Conservation (phyloP, 2,888 invertebrate genomes). For the Megastigmus dorsalis region DNA sequence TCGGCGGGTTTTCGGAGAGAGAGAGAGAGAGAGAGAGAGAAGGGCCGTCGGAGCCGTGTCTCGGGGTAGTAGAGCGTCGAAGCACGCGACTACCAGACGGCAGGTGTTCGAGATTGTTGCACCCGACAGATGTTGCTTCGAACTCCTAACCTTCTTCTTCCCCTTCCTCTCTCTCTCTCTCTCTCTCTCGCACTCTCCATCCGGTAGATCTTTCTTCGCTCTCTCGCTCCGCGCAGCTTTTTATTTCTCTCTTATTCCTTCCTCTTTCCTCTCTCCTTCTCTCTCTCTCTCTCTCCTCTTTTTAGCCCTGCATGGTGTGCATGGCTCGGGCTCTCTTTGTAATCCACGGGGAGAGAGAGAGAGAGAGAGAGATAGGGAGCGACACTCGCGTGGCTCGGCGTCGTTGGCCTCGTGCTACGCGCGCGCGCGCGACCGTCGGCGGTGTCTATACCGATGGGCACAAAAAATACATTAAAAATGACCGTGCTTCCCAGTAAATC, state of each 20-base stretch:
- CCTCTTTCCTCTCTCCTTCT: constrained; percentile 34
- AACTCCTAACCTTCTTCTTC: constrained; percentile 59
- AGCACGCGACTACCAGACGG: constrained; percentile 73
- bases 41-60: background rate
- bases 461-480: too few species aligned
- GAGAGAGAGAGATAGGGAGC: too few species aligned
- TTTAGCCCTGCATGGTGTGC: too few species aligned
- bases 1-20: too few species aligned
- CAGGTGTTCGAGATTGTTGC: constrained; percentile 73
- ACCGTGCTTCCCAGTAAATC: too few species aligned
- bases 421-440: too few species aligned
- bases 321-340: background rate
- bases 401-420: too few species aligned
- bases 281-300: constrained; percentile 21
- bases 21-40: too few species aligned
- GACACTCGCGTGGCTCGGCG: too few species aligned
- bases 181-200: constrained; percentile 10
- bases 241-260: constrained; percentile 44
- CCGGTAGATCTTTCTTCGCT: constrained; percentile 43
- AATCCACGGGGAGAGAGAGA: too few species aligned
- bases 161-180: constrained; percentile 42
- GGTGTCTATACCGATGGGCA: too few species aligned
- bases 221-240: too few species aligned
- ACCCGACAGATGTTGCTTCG: constrained; percentile 71
- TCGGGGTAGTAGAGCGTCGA: constrained; percentile 55